Percentiles rank a stretch among this genome's conserved stretches.
Evolutionary conservation across 2,113 vertebrate genomes (phyloP).

Genomic region (Aptenodytes patagonicus): DNA sequence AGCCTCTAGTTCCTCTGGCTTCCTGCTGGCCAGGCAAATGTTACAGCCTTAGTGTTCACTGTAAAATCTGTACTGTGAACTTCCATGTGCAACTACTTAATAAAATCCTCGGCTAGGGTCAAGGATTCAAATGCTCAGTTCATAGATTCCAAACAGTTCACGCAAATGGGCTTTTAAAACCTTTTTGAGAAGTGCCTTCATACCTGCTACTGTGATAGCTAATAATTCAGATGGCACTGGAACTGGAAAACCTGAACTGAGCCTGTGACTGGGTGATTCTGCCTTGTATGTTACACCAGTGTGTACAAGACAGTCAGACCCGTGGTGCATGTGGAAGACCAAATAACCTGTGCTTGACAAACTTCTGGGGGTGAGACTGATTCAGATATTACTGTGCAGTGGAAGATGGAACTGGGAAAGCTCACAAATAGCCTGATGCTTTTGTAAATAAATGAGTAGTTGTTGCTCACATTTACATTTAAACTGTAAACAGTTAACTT

Average conservation of each 20-base stretch:
- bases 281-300: not conserved
- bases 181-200: conserved; percentile 39
- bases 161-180: not conserved
- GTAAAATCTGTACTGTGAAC: conserved; percentile 38
- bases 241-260: not conserved
- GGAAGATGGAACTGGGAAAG: not conserved
- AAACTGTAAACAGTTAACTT: not conserved
- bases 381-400: not conserved
- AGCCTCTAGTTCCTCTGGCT: not conserved
- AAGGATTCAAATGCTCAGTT: not conserved
- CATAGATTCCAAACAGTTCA: not conserved
- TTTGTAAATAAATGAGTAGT: not conserved
- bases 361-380: not conserved
- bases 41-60: not conserved
- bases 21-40: not conserved
- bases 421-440: not conserved
- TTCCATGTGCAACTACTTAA: not conserved
- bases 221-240: not conserved
- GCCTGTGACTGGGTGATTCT: not conserved
- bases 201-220: not conserved
- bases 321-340: not conserved
- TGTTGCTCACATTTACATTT: not conserved
- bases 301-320: not conserved
- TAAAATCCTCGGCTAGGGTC: not conserved
- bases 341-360: not conserved